These are phyloP conservation scores for Stylophora pistillata DNA, from an alignment of 64 coral and sea anemone species.

Conservation along the genomic window DNA sequence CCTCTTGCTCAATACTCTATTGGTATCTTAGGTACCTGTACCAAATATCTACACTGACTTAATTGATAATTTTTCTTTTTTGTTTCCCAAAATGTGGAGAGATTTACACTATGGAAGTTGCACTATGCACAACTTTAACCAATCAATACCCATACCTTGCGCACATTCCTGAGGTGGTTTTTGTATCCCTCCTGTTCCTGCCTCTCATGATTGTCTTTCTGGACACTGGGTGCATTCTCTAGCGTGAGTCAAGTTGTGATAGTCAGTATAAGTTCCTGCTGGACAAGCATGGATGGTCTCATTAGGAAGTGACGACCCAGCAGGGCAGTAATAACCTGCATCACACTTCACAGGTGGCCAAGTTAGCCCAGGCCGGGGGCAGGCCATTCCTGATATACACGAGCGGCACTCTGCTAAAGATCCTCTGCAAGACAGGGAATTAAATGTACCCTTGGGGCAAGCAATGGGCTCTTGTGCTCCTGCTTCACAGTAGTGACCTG, in stretches of 20 bases:
- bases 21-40: no score
- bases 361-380: constrained; percentile 71
- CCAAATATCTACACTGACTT: no score
- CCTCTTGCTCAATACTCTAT: no score
- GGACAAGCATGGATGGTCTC: constrained; percentile 80
- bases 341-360: constrained; percentile 83
- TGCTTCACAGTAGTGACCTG: constrained; percentile 64
- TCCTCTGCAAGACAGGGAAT: constrained; percentile 25
- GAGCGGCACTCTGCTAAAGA: constrained; percentile 54
- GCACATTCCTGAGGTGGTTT: constrained; percentile 92
- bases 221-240: constrained; percentile 92
- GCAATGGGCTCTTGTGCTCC: constrained; percentile 60
- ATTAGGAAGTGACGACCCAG: constrained; percentile 83
- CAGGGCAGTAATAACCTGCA: constrained; percentile 85
- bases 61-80: no score
- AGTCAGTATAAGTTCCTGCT: constrained; percentile 90
- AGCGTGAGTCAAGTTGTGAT: constrained; percentile 82
- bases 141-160: constrained; percentile 38
- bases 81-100: no score
- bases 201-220: constrained; percentile 85
- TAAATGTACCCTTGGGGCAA: constrained; percentile 77
- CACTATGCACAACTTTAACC: no score
- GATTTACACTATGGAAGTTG: no score
- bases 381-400: constrained; percentile 93
- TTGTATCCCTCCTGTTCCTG: constrained; percentile 88